Conservation (phyloP, 2,888 invertebrate species). For the Rhodophaea formosa region DNA sequence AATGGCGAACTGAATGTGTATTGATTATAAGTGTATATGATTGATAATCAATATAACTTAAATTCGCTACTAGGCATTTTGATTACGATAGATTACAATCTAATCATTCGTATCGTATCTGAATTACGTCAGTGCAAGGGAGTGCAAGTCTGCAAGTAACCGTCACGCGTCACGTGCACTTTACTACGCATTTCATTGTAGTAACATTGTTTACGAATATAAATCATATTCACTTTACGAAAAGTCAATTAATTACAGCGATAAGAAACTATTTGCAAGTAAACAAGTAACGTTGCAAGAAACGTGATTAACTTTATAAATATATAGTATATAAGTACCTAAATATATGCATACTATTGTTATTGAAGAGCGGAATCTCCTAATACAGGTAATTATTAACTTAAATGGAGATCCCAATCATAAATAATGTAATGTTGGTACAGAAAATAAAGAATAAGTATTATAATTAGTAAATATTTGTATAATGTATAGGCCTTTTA, state of each 20-base stretch:
- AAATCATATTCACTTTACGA: constrained; percentile 3
- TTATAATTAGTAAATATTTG: no score
- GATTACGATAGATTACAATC: neutral
- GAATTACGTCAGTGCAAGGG: neutral
- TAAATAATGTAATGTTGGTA: no score
- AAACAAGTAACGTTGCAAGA: neutral
- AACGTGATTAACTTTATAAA: neutral
- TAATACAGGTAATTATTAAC: no score
- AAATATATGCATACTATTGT: no score
- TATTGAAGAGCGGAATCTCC: no score
- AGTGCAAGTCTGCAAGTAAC: neutral
- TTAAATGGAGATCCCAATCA: no score
- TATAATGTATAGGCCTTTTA: no score
- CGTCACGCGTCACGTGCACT: neutral
- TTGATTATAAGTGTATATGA: no score
- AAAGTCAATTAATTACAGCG: constrained; percentile 3
- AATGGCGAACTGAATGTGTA: no score
- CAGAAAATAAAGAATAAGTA: no score
- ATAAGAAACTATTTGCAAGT: neutral
- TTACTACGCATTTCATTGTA: constrained; percentile 2
- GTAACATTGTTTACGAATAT: constrained; percentile 10
- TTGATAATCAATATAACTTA: no score
- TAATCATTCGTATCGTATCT: neutral
- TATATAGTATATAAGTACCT: neutral
- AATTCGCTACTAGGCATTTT: no score